Evolutionary conservation across 2,797 vertebrate species (phyloP).

Genomic region (Enteromius anoplus): DNA sequence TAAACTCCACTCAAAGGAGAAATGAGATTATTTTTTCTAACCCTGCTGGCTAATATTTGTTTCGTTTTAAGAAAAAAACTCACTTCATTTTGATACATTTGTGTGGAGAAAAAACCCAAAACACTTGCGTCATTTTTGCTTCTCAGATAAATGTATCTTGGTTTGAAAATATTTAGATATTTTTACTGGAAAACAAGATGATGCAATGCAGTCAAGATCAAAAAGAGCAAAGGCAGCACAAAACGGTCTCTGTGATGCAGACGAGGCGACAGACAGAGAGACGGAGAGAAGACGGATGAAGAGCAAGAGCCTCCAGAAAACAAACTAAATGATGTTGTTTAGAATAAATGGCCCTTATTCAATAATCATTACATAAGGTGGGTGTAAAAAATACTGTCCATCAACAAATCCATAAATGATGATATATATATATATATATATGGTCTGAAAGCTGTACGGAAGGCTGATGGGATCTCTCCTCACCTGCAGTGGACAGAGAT

Average conservation of each 20-base stretch:
- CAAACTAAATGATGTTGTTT: too few species aligned
- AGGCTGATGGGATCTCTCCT: slow-evolving; percentile 12
- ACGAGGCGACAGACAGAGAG: background rate
- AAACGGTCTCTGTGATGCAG: background rate
- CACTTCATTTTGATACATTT: background rate
- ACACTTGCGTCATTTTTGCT: background rate
- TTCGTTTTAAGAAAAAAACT: background rate
- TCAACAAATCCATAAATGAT: too few species aligned
- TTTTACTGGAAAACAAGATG: background rate
- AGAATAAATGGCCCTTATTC: too few species aligned
- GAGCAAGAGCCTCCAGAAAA: background rate
- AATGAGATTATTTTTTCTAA: background rate
- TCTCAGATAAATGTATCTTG: background rate
- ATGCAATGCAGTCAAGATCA: background rate
- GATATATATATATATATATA: too few species aligned
- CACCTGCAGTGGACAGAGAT: slow-evolving; percentile 99
- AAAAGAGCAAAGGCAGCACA: background rate
- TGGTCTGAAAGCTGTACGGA: background rate
- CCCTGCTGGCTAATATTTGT: background rate
- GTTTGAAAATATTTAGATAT: background rate
- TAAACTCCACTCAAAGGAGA: background rate
- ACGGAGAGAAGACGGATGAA: background rate
- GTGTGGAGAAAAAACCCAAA: background rate
- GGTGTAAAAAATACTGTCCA: too few species aligned
- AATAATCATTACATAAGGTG: too few species aligned